Percentiles rank a stretch among this genome's conserved stretches.
phyloP scores from a whole-genome alignment of 2,113 vertebrate genomes.

The Daphoenositta chrysoptera region DNA sequence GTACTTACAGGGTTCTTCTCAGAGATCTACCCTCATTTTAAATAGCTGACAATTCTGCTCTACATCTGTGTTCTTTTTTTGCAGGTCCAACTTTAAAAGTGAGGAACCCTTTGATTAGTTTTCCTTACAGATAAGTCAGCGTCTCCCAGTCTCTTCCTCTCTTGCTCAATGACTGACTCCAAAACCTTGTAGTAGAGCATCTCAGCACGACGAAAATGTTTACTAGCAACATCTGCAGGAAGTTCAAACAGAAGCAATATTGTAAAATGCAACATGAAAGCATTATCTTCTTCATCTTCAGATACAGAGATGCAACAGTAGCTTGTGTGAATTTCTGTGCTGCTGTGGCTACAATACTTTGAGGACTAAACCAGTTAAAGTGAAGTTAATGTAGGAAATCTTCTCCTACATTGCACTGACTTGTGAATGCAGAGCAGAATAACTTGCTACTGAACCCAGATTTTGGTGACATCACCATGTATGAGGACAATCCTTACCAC shows the following conservation, averaged over 20 bases:
- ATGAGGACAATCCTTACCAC: neutral
- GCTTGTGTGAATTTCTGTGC: neutral
- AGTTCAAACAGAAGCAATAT: neutral
- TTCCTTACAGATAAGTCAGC: constrained; percentile 88
- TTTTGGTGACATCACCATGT: neutral
- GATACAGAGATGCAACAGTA: neutral
- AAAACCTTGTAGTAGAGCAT: constrained; percentile 90
- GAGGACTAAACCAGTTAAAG: neutral
- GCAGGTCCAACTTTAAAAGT: neutral
- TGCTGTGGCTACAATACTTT: neutral
- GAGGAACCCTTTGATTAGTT: neutral
- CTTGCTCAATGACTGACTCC: constrained; percentile 87
- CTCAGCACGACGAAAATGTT: constrained; percentile 85
- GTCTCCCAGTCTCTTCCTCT: constrained; percentile 86
- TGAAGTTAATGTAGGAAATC: neutral
- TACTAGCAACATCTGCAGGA: constrained; percentile 82
- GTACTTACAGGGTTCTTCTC: neutral
- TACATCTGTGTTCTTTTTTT: neutral
- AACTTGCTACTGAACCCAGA: neutral
- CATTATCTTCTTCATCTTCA: neutral
- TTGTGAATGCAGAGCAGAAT: neutral
- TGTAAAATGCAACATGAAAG: neutral
- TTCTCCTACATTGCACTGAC: neutral
- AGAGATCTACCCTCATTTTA: neutral
- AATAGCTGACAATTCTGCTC: neutral